These are phyloP conservation scores for Nyleta sp. DNA, from an alignment of 2,888 invertebrate genomes.

Conservation along the genomic window DNA sequence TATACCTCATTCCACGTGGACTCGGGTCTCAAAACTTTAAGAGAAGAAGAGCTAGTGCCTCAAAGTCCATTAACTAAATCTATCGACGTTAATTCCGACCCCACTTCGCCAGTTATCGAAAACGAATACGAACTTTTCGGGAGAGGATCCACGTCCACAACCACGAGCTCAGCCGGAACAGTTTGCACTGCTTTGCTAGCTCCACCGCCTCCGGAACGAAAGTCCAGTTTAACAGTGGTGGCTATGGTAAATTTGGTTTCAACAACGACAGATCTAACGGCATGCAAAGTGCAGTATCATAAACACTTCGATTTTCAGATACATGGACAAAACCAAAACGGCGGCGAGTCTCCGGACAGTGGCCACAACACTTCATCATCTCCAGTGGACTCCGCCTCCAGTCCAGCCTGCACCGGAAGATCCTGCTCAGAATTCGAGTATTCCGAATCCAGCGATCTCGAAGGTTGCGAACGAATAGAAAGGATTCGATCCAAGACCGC, in stretches of 20 bases:
- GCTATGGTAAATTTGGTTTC: slow-evolving; percentile 81
- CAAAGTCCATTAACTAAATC: slow-evolving; percentile 89
- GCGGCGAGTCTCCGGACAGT: slow-evolving; percentile 91
- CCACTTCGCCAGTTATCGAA: slow-evolving; percentile 89
- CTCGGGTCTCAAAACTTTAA: slow-evolving; percentile 93
- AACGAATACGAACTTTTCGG: slow-evolving; percentile 96
- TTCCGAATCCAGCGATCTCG: slow-evolving; percentile 93
- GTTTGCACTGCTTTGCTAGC: slow-evolving; percentile 93
- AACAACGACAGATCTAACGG: too few relatives aligned
- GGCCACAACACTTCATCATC: slow-evolving; percentile 92
- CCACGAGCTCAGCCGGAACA: slow-evolving; percentile 95
- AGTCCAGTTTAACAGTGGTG: slow-evolving; percentile 86
- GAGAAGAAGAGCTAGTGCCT: slow-evolving; percentile 89
- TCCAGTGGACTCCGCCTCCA: slow-evolving; percentile 89
- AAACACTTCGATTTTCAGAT: slow-evolving; percentile 70
- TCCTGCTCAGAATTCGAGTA: slow-evolving; percentile 91
- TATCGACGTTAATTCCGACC: slow-evolving; percentile 84
- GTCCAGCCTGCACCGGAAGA: slow-evolving; percentile 87
- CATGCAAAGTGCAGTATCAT: too few relatives aligned
- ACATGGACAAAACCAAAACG: slow-evolving; percentile 83
- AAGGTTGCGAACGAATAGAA: slow-evolving; percentile 94
- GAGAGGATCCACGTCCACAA: slow-evolving; percentile 95
- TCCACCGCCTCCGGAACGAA: slow-evolving; percentile 90
- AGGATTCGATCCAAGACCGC: slow-evolving; percentile 93
- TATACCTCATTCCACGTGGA: slow-evolving; percentile 99